Percentiles rank a stretch among this genome's conserved stretches.
Evolutionary conservation across 2,888 invertebrate genomes (phyloP).

Genomic region (Pollenia griseotomentosa): DNA sequence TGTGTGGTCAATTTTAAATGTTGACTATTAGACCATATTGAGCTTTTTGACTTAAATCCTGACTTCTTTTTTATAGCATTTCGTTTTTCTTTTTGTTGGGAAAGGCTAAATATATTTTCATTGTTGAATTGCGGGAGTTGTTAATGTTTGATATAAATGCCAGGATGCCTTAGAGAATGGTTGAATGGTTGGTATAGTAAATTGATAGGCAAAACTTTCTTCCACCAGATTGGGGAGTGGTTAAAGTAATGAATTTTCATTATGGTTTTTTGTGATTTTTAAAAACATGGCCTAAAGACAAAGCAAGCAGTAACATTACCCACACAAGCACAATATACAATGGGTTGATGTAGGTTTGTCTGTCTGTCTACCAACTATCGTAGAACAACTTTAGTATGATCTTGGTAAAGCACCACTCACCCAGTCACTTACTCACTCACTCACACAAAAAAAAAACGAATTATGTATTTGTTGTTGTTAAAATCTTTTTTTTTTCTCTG

Average conservation of each 20-base stretch:
- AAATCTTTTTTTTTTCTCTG: conserved; percentile 3
- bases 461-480: conserved; percentile 53
- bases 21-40: conserved; percentile 72
- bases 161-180: conserved; percentile 16
- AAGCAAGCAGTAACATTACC: conserved; percentile 49
- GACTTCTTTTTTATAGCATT: conserved; percentile 45
- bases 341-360: conserved; percentile 7
- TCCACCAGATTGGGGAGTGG: conserved; percentile 67
- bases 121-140: conserved; percentile 72
- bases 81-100: conserved; percentile 17
- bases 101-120: conserved; percentile 41
- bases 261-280: conserved; percentile 58
- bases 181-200: conserved; percentile 20
- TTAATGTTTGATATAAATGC: conserved; percentile 62
- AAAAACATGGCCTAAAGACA: conserved; percentile 71
- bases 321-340: conserved; percentile 16
- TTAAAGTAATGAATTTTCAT: conserved; percentile 73
- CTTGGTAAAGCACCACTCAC: conserved; percentile 3
- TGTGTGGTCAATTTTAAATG: conserved; percentile 73
- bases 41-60: conserved; percentile 68
- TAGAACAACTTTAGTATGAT: conserved; percentile 17
- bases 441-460: background rate
- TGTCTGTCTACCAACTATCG: background rate
- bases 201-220: conserved; percentile 53
- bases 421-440: background rate